Conservation (phyloP, 2,113 vertebrate genomes). For the Nycticebus coucang region DNA sequence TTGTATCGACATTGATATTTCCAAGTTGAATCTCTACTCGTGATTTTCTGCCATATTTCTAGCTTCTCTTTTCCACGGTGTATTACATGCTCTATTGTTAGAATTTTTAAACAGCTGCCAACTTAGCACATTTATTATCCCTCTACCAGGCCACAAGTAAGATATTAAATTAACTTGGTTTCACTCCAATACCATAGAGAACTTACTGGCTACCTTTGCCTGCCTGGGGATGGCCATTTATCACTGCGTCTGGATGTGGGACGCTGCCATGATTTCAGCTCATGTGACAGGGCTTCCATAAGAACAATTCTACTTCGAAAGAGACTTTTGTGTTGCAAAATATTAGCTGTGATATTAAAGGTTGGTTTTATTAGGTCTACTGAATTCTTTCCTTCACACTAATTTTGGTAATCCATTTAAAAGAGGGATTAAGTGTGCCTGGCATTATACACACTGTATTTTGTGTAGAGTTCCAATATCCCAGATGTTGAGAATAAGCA, state of each 20-base stretch:
- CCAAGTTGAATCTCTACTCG: conserved; percentile 70
- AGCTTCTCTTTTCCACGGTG: conserved; percentile 64
- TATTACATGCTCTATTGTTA: not conserved
- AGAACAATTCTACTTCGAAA: conserved; percentile 45
- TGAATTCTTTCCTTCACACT: conserved; percentile 23
- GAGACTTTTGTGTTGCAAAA: conserved; percentile 51
- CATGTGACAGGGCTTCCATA: conserved; percentile 24
- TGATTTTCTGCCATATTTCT: conserved; percentile 64
- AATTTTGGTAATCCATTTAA: conserved; percentile 50
- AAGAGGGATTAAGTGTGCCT: conserved; percentile 70
- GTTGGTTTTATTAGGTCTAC: conserved; percentile 49
- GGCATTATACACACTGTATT: conserved; percentile 51
- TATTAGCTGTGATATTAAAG: conserved; percentile 58
- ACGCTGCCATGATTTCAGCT: conserved; percentile 8
- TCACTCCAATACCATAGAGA: conserved; percentile 34
- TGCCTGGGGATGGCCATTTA: conserved; percentile 39
- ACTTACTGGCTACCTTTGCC: conserved; percentile 27
- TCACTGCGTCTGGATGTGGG: conserved; percentile 40
- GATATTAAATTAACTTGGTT: conserved; percentile 60
- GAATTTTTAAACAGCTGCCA: conserved; percentile 64
- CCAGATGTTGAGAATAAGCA: conserved; percentile 55
- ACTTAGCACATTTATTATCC: conserved; percentile 54
- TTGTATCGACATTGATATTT: conserved; percentile 64
- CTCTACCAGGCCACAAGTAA: conserved; percentile 55
- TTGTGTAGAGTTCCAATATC: conserved; percentile 31